phyloP scores from a whole-genome alignment of 2,888 invertebrate species.

The Gonocerus acuteangulatus region DNA sequence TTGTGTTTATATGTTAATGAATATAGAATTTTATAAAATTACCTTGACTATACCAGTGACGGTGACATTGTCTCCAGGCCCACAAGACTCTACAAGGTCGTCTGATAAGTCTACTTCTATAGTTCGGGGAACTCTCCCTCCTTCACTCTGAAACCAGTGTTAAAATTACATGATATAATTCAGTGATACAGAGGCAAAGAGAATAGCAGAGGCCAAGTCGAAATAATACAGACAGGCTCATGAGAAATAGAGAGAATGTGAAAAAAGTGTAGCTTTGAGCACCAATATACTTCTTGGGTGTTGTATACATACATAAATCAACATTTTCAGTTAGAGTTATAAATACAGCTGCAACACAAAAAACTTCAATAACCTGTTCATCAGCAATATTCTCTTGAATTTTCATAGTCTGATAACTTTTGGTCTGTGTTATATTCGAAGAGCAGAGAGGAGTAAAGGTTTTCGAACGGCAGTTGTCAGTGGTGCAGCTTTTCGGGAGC shows the following conservation, averaged over 20 bases:
- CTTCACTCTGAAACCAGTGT: slow-evolving; percentile 50
- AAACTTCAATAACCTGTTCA: no score
- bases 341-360: no score
- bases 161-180: neutral
- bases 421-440: slow-evolving; percentile 64
- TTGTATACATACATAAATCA: no score
- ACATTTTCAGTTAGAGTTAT: no score
- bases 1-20: no score
- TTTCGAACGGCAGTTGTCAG: slow-evolving; percentile 50
- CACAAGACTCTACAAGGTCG: slow-evolving; percentile 73
- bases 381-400: slow-evolving; percentile 69
- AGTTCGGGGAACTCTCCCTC: slow-evolving; percentile 65
- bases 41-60: slow-evolving; percentile 81
- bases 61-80: slow-evolving; percentile 81
- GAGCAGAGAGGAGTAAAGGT: slow-evolving; percentile 57
- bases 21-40: no score
- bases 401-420: slow-evolving; percentile 71
- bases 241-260: no score
- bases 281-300: no score
- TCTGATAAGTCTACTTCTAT: slow-evolving; percentile 78
- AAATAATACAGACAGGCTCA: no score
- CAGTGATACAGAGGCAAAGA: no score
- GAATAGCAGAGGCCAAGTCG: no score
- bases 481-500: slow-evolving; percentile 52
- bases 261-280: no score